A percentile compares a stretch with the other conserved stretches of the same genome.
These are phyloP conservation scores for Nautilus pompilius DNA, from an alignment of 1,140 invertebrate species.

Conservation along the genomic window DNA sequence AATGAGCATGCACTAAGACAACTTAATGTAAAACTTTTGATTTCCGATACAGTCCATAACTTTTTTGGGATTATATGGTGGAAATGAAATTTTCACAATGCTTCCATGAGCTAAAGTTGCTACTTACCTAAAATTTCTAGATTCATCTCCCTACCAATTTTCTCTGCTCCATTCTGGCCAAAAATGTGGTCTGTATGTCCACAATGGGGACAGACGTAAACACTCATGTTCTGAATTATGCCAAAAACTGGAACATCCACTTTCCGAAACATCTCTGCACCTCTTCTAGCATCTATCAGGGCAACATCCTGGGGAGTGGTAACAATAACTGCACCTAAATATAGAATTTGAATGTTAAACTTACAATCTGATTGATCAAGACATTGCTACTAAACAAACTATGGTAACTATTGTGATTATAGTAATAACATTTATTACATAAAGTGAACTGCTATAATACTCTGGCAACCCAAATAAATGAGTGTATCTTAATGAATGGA, in stretches of 20 bases:
- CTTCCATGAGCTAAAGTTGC: too few relatives aligned
- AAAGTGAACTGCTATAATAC: too few relatives aligned
- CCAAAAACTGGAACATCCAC: conserved; percentile 90
- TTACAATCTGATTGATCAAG: too few relatives aligned
- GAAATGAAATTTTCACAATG: not conserved
- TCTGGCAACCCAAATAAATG: too few relatives aligned
- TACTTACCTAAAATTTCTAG: conserved; percentile 69
- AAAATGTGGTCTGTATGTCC: conserved; percentile 76
- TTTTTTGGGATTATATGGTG: too few relatives aligned
- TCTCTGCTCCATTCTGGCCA: conserved; percentile 76
- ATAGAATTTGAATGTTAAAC: too few relatives aligned
- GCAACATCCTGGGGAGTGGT: conserved; percentile 78
- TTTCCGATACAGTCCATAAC: conserved; percentile 18
- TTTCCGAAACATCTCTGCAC: conserved; percentile 92
- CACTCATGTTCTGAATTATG: conserved; percentile 94
- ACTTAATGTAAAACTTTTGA: conserved; percentile 3
- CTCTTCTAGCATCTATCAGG: conserved; percentile 67
- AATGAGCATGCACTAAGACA: not conserved
- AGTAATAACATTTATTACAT: too few relatives aligned
- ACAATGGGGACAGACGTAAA: conserved; percentile 87
- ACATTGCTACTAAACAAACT: too few relatives aligned
- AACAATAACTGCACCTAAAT: conserved; percentile 82
- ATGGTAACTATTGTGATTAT: too few relatives aligned
- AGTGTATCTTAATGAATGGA: too few relatives aligned
- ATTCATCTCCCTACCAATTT: conserved; percentile 70